Evolutionary conservation across 2,113 vertebrate species (phyloP).

Genomic region (Saccopteryx bilineata): DNA sequence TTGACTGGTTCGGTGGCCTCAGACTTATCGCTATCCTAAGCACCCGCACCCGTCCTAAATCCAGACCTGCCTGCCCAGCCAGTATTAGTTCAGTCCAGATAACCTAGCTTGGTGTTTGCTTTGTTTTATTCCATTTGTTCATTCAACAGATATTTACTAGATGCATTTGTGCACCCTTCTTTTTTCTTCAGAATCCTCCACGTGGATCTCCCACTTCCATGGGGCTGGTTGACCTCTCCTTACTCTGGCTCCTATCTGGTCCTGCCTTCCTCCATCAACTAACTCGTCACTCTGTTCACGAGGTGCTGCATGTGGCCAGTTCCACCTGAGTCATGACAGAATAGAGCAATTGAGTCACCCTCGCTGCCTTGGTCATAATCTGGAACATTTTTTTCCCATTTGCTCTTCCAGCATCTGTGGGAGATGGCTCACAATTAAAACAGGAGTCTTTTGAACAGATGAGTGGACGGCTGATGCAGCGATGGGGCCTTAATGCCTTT

Average conservation of each 20-base stretch:
- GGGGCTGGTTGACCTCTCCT: not conserved
- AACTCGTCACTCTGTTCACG: not conserved
- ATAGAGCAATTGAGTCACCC: not conserved
- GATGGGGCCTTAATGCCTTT: not conserved
- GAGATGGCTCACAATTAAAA: not conserved
- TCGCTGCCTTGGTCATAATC: not conserved
- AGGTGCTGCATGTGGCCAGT: not conserved
- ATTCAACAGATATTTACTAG: not conserved
- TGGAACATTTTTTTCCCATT: not conserved
- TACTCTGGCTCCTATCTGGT: not conserved
- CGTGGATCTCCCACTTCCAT: accelerated
- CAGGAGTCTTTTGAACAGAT: constrained; percentile 31
- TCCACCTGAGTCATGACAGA: not conserved
- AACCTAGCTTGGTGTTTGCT: not conserved
- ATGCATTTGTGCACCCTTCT: not conserved
- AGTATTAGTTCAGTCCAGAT: not conserved
- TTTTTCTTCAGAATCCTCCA: not conserved
- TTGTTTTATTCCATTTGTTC: not conserved
- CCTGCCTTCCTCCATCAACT: not conserved
- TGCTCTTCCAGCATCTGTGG: not conserved
- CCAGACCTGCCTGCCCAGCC: not conserved
- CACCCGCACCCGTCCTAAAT: too few relatives aligned
- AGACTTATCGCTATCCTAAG: not conserved
- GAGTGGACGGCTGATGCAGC: not conserved
- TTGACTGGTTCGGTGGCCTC: not conserved